Conservation (phyloP, 2,888 invertebrate species). For the Megamerina dolium region DNA sequence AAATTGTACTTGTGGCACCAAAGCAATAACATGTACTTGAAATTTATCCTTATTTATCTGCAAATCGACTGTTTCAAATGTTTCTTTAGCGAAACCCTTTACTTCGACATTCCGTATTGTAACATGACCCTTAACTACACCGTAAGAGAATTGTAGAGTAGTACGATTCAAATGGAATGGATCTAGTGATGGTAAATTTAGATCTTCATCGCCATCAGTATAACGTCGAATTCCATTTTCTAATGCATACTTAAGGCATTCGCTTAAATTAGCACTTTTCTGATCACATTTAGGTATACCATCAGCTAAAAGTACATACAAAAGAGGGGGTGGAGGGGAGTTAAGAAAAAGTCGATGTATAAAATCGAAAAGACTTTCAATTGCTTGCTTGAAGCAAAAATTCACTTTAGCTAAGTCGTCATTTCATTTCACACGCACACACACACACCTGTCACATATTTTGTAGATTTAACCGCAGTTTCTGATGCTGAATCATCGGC, state of each 20-base stretch:
- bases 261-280: conserved; percentile 55
- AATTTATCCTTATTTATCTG: conserved; percentile 25
- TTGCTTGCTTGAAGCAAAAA: too few relatives aligned
- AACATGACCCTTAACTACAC: conserved; percentile 37
- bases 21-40: conserved; percentile 54
- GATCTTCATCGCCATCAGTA: conserved; percentile 40
- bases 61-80: conserved; percentile 55
- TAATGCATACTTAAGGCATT: conserved; percentile 56
- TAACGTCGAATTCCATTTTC: conserved; percentile 50
- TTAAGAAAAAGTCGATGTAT: too few relatives aligned
- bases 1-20: conserved; percentile 53
- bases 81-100: conserved; percentile 53
- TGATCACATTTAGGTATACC: conserved; percentile 55
- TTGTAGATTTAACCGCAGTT: too few relatives aligned
- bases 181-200: conserved; percentile 45
- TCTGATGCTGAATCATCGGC: too few relatives aligned
- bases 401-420: too few relatives aligned
- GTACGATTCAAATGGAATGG: conserved; percentile 40
- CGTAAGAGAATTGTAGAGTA: conserved; percentile 37
- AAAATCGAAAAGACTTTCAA: too few relatives aligned
- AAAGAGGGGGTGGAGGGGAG: too few relatives aligned
- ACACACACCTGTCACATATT: too few relatives aligned
- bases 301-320: conserved; percentile 27
- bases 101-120: conserved; percentile 53
- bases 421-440: too few relatives aligned